phyloP scores from a whole-genome alignment of 2,113 vertebrate species.

The Oncorhynchus clarkii region DNA sequence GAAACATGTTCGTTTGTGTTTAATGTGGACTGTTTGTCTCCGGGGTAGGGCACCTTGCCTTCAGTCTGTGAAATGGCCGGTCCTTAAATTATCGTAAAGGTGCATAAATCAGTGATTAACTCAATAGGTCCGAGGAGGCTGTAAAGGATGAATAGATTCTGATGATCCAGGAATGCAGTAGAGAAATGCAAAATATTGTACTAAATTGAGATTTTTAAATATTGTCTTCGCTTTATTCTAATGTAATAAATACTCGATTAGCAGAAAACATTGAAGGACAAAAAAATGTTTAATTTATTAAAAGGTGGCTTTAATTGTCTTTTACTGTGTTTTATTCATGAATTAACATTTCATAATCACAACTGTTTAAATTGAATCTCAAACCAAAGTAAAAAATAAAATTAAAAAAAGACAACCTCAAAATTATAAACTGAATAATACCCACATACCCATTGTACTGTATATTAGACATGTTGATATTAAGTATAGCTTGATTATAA shows the following conservation, averaged over 20 bases:
- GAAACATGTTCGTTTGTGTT: conserved; percentile 48
- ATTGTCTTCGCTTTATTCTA: conserved; percentile 39
- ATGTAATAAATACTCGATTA: conserved; percentile 44
- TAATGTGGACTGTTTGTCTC: conserved; percentile 42
- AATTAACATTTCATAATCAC: conserved; percentile 61
- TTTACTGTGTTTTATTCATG: conserved; percentile 60
- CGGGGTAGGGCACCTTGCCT: conserved; percentile 4
- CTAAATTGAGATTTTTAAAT: conserved; percentile 26
- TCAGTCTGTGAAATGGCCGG: not conserved
- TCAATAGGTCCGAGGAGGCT: conserved; percentile 5
- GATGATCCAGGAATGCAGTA: conserved; percentile 16
- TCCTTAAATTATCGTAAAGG: not conserved
- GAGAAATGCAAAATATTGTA: conserved; percentile 31
- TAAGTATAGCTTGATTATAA: not conserved
- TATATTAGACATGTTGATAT: not conserved
- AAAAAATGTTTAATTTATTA: conserved; percentile 64
- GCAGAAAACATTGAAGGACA: conserved; percentile 32
- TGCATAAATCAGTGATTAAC: not conserved
- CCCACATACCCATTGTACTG: not conserved
- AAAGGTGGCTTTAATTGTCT: conserved; percentile 55
- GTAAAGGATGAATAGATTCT: not conserved
- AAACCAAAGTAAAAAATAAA: not conserved
- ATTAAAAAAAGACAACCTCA: not conserved
- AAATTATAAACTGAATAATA: not conserved
- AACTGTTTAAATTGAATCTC: conserved; percentile 12